These are phyloP conservation scores for Lethenteron camtschaticum DNA, from an alignment of 2,113 vertebrate genomes.

Conservation along the genomic window DNA sequence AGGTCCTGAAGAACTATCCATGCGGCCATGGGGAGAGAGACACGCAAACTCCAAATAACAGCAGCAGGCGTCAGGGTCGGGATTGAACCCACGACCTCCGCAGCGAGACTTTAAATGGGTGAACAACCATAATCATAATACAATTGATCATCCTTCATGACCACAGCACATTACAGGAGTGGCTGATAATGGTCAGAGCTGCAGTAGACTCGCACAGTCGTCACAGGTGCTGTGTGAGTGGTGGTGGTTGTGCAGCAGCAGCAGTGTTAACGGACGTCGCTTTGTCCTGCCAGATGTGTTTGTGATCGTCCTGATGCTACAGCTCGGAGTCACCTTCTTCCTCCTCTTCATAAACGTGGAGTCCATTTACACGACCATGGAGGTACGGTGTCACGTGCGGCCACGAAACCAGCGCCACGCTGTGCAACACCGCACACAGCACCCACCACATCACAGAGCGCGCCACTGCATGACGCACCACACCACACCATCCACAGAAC, in stretches of 20 bases:
- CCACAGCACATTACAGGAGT: not conserved
- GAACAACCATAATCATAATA: not conserved
- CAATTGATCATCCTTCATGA: not conserved
- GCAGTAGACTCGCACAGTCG: not conserved
- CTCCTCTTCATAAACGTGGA: constrained; percentile 33
- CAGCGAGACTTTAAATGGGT: not conserved
- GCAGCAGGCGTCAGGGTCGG: no score
- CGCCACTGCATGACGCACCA: no score
- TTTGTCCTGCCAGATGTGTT: constrained; percentile 25
- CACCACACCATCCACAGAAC: no score
- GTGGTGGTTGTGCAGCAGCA: not conserved
- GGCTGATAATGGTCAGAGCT: not conserved
- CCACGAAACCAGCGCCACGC: no score
- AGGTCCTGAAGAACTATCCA: no score
- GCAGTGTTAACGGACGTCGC: not conserved
- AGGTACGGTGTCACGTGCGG: constrained; percentile 15
- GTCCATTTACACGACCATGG: constrained; percentile 24
- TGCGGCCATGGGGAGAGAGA: no score
- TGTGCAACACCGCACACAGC: no score
- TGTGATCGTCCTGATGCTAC: constrained; percentile 20
- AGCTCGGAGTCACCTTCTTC: constrained; percentile 28
- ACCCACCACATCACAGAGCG: no score
- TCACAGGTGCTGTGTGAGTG: not conserved
- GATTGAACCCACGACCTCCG: no score
- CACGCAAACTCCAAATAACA: no score